Conservation (phyloP, 1,140 invertebrate species). For the Platyscapa corneri region DNA sequence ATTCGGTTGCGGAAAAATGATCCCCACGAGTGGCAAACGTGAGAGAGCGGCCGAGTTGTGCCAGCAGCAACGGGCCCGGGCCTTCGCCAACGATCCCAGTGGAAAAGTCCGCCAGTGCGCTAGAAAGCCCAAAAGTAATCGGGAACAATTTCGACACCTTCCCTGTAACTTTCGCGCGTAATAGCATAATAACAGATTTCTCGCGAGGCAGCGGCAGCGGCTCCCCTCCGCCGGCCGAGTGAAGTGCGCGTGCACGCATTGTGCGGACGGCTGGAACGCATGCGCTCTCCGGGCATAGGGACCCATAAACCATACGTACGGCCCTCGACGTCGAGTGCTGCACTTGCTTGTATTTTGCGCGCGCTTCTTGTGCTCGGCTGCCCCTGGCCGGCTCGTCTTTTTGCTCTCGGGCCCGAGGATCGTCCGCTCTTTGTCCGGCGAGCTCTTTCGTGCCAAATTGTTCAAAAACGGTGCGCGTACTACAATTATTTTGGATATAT, state of each 20-base stretch:
- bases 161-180: conserved; percentile 35
- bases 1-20: not conserved
- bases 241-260: not conserved
- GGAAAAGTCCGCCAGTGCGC: not conserved
- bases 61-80: too few species aligned
- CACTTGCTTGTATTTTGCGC: not conserved
- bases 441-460: conserved; percentile 27
- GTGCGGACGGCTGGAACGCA: too few species aligned
- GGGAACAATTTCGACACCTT: conserved; percentile 42
- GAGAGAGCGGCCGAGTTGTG: not conserved
- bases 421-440: conserved; percentile 3
- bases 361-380: too few species aligned
- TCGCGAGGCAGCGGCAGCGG: not conserved
- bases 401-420: not conserved
- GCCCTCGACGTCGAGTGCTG: too few species aligned
- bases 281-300: too few species aligned
- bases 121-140: conserved; percentile 34
- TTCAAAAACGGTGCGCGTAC: conserved; percentile 21
- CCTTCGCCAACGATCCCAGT: too few species aligned
- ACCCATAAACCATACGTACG: conserved; percentile 27
- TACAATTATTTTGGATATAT: conserved; percentile 47
- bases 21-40: too few species aligned
- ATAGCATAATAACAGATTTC: conserved; percentile 46
- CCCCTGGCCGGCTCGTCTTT: not conserved
- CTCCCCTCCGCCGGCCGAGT: too few species aligned